Percentiles rank a stretch among this genome's conserved stretches.
phyloP scores from a whole-genome alignment of 2,113 vertebrate species.

The Cebidichthys violaceus region DNA sequence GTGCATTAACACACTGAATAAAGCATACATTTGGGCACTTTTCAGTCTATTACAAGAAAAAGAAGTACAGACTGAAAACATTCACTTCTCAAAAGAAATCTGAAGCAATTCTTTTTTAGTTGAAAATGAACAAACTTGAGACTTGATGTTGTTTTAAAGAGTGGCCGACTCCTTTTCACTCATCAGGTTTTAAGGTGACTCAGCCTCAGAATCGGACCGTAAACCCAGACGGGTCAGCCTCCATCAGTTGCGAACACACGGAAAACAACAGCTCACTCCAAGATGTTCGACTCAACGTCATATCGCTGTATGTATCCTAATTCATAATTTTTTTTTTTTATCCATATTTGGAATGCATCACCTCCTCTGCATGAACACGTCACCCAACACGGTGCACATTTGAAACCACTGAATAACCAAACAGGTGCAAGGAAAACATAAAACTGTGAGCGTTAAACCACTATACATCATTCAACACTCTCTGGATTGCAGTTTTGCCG shows the following conservation, averaged over 20 bases:
- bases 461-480: neutral
- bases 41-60: neutral
- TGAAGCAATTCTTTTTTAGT: neutral
- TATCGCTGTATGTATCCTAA: neutral
- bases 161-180: neutral
- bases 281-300: slow-evolving; percentile 43
- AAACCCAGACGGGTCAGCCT: neutral
- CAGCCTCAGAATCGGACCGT: neutral
- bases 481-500: neutral
- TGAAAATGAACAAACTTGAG: neutral
- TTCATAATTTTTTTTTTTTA: neutral
- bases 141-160: too few relatives aligned
- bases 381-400: neutral
- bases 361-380: neutral
- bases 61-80: neutral
- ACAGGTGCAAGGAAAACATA: neutral
- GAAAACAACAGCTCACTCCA: rapidly evolving
- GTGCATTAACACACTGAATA: neutral
- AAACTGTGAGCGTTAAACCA: neutral
- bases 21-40: neutral
- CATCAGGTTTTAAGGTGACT: slow-evolving; percentile 36
- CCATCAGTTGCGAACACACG: slow-evolving; percentile 43
- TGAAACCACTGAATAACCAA: neutral
- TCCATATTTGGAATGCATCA: neutral
- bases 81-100: neutral